phyloP scores from a whole-genome alignment of 2,797 vertebrate species.

The Phalloptychus januarius region DNA sequence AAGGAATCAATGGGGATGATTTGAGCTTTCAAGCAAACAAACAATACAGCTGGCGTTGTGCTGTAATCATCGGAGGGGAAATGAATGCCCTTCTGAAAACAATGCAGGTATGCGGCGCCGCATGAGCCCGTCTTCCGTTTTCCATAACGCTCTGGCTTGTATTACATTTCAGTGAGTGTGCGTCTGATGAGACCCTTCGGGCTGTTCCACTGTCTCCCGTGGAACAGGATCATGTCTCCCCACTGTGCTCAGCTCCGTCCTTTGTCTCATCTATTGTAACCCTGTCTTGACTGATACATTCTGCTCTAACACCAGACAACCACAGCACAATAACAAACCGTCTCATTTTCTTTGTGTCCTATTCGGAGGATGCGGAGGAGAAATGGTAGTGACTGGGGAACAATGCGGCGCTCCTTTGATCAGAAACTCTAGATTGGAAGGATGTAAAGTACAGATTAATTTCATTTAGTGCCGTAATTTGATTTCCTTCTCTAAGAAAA shows the following conservation, averaged over 20 bases:
- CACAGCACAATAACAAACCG: conserved; percentile 51
- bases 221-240: conserved; percentile 54
- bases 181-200: conserved; percentile 69
- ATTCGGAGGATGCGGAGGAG: conserved; percentile 37
- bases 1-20: conserved; percentile 74
- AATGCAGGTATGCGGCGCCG: conserved; percentile 68
- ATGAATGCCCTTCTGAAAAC: conserved; percentile 63
- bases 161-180: conserved; percentile 71
- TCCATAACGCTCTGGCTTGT: conserved; percentile 64
- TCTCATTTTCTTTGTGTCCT: conserved; percentile 56
- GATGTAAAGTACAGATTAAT: conserved; percentile 35
- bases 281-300: conserved; percentile 60
- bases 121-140: conserved; percentile 61
- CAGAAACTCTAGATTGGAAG: conserved; percentile 30
- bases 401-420: conserved; percentile 30
- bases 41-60: conserved; percentile 62
- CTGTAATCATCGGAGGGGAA: conserved; percentile 60
- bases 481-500: conserved; percentile 25
- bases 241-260: conserved; percentile 46
- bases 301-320: conserved; percentile 60
- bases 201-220: conserved; percentile 49
- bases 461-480: conserved; percentile 28
- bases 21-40: conserved; percentile 71
- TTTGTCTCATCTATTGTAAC: conserved; percentile 64
- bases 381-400: conserved; percentile 33